Percentiles rank a stretch among this genome's conserved stretches.
phyloP scores from a whole-genome alignment of 2,888 invertebrate genomes.

The Athalia circularis region DNA sequence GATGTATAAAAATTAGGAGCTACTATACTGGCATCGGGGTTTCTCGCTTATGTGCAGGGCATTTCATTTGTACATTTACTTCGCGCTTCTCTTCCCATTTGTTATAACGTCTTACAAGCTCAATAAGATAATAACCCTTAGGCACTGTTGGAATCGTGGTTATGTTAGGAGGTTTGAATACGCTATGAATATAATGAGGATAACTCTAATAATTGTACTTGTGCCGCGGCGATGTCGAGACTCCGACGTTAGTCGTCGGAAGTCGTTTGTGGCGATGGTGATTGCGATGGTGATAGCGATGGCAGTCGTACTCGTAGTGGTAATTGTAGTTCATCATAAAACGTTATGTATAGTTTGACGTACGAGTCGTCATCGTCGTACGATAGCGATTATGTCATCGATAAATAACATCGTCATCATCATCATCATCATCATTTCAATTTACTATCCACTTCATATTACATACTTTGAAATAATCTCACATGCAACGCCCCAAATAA shows the following conservation, averaged over 20 bases:
- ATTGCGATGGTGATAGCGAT: neutral
- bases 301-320: neutral
- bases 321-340: neutral
- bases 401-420: too few species aligned
- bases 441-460: too few species aligned
- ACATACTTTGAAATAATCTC: too few species aligned
- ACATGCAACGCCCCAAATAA: too few species aligned
- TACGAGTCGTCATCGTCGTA: too few species aligned
- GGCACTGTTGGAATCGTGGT: neutral
- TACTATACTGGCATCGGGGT: too few species aligned
- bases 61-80: too few species aligned
- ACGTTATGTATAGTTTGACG: neutral
- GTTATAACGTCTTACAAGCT: constrained; percentile 32
- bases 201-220: constrained; percentile 38
- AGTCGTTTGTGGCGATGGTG: neutral
- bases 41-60: too few species aligned
- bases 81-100: too few species aligned
- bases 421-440: too few species aligned
- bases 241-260: neutral
- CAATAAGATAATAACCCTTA: constrained; percentile 35
- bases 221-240: constrained; percentile 11
- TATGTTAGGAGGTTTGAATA: neutral
- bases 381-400: too few species aligned
- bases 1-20: too few species aligned
- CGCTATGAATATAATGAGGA: constrained; percentile 6